A percentile compares a stretch with the other conserved stretches of the same genome.
Evolutionary conservation across 2,797 vertebrate genomes (phyloP).

Genomic region (Echiichthys vipera): DNA sequence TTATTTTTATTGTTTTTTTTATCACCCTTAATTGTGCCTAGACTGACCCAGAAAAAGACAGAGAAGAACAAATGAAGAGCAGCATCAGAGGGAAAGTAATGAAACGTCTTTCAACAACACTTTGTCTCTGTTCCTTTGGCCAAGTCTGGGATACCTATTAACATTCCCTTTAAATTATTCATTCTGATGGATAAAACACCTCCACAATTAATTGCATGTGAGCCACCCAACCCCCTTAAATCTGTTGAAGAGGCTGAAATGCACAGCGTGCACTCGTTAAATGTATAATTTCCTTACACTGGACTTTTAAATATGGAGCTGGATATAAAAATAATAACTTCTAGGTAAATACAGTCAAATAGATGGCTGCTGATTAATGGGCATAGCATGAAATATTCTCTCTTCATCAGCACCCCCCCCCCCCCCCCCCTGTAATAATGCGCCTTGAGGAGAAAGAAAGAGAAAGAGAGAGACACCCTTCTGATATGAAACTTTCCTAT

Average conservation of each 20-base stretch:
- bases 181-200: constrained; percentile 89
- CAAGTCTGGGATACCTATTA: constrained; percentile 86
- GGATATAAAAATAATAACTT: constrained; percentile 62
- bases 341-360: constrained; percentile 64
- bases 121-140: constrained; percentile 83
- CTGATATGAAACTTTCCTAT: constrained; percentile 73
- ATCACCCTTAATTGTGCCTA: constrained; percentile 36
- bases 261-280: constrained; percentile 62
- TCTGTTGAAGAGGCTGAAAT: constrained; percentile 73
- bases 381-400: constrained; percentile 50
- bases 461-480: constrained; percentile 46
- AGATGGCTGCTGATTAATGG: constrained; percentile 56
- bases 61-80: constrained; percentile 73
- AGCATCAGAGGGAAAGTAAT: constrained; percentile 81
- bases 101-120: constrained; percentile 82
- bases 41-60: constrained; percentile 68
- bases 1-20: constrained; percentile 28
- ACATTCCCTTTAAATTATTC: constrained; percentile 88
- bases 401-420: constrained; percentile 51
- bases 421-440: constrained; percentile 42
- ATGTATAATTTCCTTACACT: constrained; percentile 63
- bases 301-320: constrained; percentile 58
- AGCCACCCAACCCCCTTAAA: constrained; percentile 76
- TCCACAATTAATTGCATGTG: constrained; percentile 86
- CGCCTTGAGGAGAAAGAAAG: constrained; percentile 54